Evolutionary conservation across 1,140 invertebrate species (phyloP).

Genomic region (Ericerus pela): DNA sequence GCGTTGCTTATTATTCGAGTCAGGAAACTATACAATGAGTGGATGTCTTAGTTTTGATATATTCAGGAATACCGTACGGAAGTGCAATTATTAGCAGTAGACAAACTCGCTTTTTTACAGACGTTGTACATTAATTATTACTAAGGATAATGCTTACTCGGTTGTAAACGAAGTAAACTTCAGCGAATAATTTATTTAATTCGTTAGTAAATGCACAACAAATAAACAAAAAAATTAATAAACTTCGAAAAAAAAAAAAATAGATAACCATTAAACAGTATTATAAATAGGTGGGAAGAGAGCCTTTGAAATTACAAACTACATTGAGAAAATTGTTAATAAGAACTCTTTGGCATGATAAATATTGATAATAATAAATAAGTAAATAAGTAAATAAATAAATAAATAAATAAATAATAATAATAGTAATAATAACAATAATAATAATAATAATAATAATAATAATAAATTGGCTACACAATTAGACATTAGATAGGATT

Average conservation of each 20-base stretch:
- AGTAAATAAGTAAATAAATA: too few relatives aligned
- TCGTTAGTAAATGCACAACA: slow-evolving; percentile 10
- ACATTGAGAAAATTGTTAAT: slow-evolving; percentile 3
- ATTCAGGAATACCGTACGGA: too few relatives aligned
- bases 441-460: not conserved
- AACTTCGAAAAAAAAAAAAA: not conserved
- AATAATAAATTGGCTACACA: not conserved
- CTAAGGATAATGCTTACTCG: too few relatives aligned
- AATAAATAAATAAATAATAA: not conserved
- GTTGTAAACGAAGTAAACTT: slow-evolving; percentile 1
- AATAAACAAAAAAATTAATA: slow-evolving; percentile 6
- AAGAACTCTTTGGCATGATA: slow-evolving; percentile 3
- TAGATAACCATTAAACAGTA: not conserved
- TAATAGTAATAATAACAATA: not conserved
- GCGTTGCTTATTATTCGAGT: too few relatives aligned
- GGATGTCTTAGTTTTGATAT: too few relatives aligned
- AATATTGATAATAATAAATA: too few relatives aligned
- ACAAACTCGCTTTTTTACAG: too few relatives aligned
- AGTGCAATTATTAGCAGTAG: too few relatives aligned
- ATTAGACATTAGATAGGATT: not conserved
- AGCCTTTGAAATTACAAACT: too few relatives aligned
- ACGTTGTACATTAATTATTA: too few relatives aligned
- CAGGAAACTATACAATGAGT: too few relatives aligned
- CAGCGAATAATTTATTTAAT: slow-evolving; percentile 4
- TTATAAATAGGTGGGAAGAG: slow-evolving; percentile 9